phyloP scores from a whole-genome alignment of 2,797 vertebrate genomes.

The Otus scops region DNA sequence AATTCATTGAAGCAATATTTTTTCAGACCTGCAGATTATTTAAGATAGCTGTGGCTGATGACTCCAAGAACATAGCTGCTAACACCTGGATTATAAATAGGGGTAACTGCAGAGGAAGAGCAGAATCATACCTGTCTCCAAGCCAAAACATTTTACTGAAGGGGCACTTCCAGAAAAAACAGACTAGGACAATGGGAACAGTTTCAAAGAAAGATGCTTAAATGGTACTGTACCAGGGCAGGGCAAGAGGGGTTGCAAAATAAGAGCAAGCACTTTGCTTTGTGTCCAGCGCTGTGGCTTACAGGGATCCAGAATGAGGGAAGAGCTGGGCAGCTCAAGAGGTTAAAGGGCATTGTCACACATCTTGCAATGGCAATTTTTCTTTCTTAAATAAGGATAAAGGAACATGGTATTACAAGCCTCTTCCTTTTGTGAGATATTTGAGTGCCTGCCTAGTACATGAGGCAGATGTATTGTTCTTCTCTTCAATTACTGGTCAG shows the following conservation, averaged over 20 bases:
- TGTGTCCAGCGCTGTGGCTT: neutral
- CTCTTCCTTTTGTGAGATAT: neutral
- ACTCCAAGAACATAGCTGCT: constrained; percentile 21
- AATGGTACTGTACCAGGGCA: neutral
- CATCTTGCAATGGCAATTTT: fast-evolving
- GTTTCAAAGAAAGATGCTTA: neutral
- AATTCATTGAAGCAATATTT: neutral
- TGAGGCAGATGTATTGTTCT: neutral
- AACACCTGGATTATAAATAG: constrained; percentile 41
- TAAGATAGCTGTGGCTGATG: constrained; percentile 11
- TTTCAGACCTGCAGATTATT: neutral
- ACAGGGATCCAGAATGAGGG: neutral
- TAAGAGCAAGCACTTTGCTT: neutral
- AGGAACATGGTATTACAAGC: neutral
- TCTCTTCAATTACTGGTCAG: neutral
- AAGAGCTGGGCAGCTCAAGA: neutral
- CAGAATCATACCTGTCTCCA: neutral
- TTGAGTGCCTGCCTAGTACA: neutral
- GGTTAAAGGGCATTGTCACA: neutral
- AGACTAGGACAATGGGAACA: neutral
- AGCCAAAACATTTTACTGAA: neutral
- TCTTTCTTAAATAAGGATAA: neutral
- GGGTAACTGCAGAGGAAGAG: neutral
- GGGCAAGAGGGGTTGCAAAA: neutral
- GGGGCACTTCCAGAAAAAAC: neutral